Evolutionary conservation across 2,888 invertebrate genomes (phyloP), one percentile per base, ranked within the genome.

Genomic region (Lasioglossum leucozonium): DNA sequence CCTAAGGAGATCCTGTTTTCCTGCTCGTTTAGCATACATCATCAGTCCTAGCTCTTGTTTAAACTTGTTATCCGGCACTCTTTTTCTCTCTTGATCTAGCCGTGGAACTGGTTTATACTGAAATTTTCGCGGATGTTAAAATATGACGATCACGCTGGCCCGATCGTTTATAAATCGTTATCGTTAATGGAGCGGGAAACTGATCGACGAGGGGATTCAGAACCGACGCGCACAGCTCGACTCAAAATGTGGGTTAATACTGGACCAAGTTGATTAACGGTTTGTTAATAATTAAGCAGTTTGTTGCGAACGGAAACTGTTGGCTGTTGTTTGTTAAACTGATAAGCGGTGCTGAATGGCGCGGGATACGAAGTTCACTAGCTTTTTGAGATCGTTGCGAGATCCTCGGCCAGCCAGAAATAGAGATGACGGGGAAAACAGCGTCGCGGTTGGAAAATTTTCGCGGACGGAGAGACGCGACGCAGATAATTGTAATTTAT

Each of bases 261-360:
- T 44, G 58, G 58, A 37, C 30, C 62, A 22, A 18, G 69, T 69
- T 77, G 69, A 79, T 79, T 77, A 81, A 78, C 81, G 30, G 69
- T 44, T 44, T 30, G 18, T 58, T 42, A 26, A 67, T 75, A 77
- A 86, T 84, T 84, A 73, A 82, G 51, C 73, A 72, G 78, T 76
- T 73, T 76, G 76, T 76, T 79, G 58, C 58, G 72, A 77, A n/a
- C n/a, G n/a, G n/a, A 69, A 84, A 67, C 76, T 72, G n/a, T 34
- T 51, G 11, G 51, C 42, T 16, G 44, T 4, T 34, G 73, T 30
- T 30, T 62, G n/a, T 62, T 30, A 69, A 58, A 22, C 71, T 16
- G 78, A 72, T 75, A 44, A 77, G 42, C 71, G 77, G n/a, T 30
- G 69, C 42, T 71, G 37, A n/a, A 30, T 22, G 26, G 37, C n/a